Base-by-base conservation (phyloP, 2,797 vertebrate species). In the Basileuterus tristriatus region DNA sequence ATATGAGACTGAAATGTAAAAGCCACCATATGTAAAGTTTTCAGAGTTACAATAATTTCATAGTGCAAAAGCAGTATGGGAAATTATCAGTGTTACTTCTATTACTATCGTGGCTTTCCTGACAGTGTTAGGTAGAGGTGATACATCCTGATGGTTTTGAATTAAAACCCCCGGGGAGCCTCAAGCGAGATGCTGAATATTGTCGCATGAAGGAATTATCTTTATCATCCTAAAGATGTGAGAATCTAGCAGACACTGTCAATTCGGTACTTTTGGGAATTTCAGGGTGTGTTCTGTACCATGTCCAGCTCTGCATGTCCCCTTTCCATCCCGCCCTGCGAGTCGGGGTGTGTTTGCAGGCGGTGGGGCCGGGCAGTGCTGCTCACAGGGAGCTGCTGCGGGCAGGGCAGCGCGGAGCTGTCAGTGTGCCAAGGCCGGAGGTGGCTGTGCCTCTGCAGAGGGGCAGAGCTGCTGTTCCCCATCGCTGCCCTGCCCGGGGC, bases 371-470 rank as follows among this genome's bases (percentile, higher is more conserved):
- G 4, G 21, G 24, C 15, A 27, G 15, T 0, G 59, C 23, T 2
- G 44, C 2, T 34, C 19, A 0, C 44, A 3, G 69, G 0, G 37
- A 30, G 19, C 9, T 12, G 12, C 22, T 17, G 14, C 1, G 3
- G 14, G 52, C 21, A 12, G 12, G 14, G 39, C 11, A 21, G 4
- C 18, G 26, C 6, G 15, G 65, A 7, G 46, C 44, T 7, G 20
- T 1, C 18, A 2, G 22, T 9, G 19, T 6, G 17, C 56, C 53
- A 0, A 8, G 34, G 34, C 3, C 1, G 23, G 15, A 27, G 27
- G 12, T 3, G 46, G 32, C 21, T 12, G n/a, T 23, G 56, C 32
- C 15, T 4, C 24, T 77, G 39, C 44, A 0, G 39, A 5, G 27
- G 26, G 11, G 3, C 7, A 62, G 30, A 17, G 6, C 17, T 7